Conservation (phyloP, 1,140 invertebrate genomes). For the Hypsibius dujardini region DNA sequence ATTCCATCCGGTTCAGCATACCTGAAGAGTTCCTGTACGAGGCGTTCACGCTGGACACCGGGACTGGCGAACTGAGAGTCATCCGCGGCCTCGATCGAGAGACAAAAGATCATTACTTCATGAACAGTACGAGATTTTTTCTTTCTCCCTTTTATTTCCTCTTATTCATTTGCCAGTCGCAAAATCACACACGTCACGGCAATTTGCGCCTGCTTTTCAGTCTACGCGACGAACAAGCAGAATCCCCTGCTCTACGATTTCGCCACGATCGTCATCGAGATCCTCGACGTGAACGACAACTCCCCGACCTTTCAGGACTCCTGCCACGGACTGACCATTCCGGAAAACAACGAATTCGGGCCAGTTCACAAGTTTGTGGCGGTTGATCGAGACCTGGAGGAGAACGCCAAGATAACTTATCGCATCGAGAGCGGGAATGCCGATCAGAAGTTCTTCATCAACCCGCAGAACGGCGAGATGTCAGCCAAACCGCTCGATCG, state of each 20-base stretch:
- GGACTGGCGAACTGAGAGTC: slow-evolving; percentile 20
- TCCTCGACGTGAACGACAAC: slow-evolving; percentile 65
- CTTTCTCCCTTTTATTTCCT: too few species aligned
- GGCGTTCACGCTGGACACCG: neutral
- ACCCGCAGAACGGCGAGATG: slow-evolving; percentile 25
- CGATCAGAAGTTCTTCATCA: slow-evolving; percentile 45
- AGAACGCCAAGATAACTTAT: slow-evolving; percentile 46
- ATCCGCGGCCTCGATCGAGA: slow-evolving; percentile 19
- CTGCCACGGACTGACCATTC: neutral
- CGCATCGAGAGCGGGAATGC: slow-evolving; percentile 63
- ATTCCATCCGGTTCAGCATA: neutral
- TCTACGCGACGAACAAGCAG: slow-evolving; percentile 24
- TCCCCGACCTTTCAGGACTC: slow-evolving; percentile 46
- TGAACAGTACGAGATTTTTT: slow-evolving; percentile 9
- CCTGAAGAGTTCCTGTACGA: slow-evolving; percentile 16
- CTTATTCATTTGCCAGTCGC: too few species aligned
- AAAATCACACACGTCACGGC: slow-evolving; percentile 1
- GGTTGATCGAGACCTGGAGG: neutral
- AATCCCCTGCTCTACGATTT: slow-evolving; percentile 24
- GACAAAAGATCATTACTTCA: slow-evolving; percentile 21
- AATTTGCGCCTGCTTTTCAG: slow-evolving; percentile 22
- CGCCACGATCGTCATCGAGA: slow-evolving; percentile 22
- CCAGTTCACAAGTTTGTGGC: neutral
- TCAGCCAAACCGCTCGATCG: slow-evolving; percentile 54
- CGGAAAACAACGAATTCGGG: slow-evolving; percentile 11